phyloP scores from a whole-genome alignment of 2,797 vertebrate genomes.

The Selene dorsalis region DNA sequence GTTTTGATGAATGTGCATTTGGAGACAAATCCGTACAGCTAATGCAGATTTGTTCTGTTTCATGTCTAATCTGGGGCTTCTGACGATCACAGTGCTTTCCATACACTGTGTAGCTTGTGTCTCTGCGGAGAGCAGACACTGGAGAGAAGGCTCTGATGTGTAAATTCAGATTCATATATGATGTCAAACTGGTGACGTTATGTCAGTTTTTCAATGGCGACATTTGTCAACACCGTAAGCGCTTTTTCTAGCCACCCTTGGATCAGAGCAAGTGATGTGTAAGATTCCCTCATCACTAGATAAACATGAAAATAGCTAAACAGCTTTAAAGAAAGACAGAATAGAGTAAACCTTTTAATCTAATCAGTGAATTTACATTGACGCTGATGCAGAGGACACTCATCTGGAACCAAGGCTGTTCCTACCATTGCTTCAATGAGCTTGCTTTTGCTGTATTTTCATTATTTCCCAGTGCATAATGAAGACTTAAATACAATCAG shows the following conservation, averaged over 20 bases:
- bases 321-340: constrained; percentile 6
- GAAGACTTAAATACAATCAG: background rate
- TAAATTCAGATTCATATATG: constrained; percentile 44
- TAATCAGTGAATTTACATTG: background rate
- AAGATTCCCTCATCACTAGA: constrained; percentile 17
- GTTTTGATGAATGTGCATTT: constrained; percentile 45
- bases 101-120: constrained; percentile 24
- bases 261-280: constrained; percentile 24
- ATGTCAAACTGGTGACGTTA: constrained; percentile 44
- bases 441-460: constrained; percentile 10
- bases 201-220: constrained; percentile 22
- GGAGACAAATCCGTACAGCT: constrained; percentile 32
- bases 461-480: constrained; percentile 7
- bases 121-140: constrained; percentile 25
- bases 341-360: background rate
- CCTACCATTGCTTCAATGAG: constrained; percentile 14
- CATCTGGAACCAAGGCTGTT: constrained; percentile 18
- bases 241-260: constrained; percentile 17
- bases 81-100: constrained; percentile 42
- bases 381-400: constrained; percentile 4
- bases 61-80: constrained; percentile 54
- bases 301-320: constrained; percentile 25
- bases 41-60: constrained; percentile 48
- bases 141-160: constrained; percentile 51
- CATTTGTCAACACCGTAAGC: constrained; percentile 31